These are phyloP conservation scores for Tupiocoris notatus DNA, from an alignment of 2,888 invertebrate genomes.

Conservation along the genomic window DNA sequence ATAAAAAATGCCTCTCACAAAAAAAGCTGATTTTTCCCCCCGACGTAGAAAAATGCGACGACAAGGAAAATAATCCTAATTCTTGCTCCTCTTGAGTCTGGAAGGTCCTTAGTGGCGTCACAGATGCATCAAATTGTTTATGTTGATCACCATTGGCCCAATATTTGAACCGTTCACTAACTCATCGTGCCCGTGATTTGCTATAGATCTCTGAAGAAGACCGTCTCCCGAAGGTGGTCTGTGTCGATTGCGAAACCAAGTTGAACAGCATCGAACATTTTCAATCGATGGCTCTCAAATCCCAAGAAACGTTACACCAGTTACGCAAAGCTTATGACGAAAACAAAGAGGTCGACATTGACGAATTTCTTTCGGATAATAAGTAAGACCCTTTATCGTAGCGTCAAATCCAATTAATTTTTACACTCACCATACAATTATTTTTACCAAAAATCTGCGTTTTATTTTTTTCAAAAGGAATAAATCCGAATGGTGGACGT, in stretches of 20 bases:
- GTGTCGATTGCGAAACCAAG: slow-evolving; percentile 64
- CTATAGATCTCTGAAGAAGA: slow-evolving; percentile 65
- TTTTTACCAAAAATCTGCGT: no score
- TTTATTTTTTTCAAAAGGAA: no score
- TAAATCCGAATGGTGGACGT: background rate
- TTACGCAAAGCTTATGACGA: background rate
- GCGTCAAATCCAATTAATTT: background rate
- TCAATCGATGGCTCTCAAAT: slow-evolving; percentile 64
- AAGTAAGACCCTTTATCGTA: background rate
- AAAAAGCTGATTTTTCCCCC: no score
- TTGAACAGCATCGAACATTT: slow-evolving; percentile 67
- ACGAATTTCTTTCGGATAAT: background rate
- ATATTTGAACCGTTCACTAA: background rate
- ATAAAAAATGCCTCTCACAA: no score
- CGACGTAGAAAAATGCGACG: no score
- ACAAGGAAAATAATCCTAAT: no score
- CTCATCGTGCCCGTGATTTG: background rate
- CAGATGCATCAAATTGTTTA: no score
- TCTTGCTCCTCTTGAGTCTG: no score
- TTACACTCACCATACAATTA: background rate
- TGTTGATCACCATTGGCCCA: no score
- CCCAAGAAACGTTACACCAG: slow-evolving; percentile 60
- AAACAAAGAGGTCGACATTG: background rate
- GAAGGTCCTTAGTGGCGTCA: no score
- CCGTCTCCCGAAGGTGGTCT: slow-evolving; percentile 67